These are phyloP conservation scores for Pogoniulus pusillus DNA, from an alignment of 2,797 vertebrate genomes.

Conservation along the genomic window DNA sequence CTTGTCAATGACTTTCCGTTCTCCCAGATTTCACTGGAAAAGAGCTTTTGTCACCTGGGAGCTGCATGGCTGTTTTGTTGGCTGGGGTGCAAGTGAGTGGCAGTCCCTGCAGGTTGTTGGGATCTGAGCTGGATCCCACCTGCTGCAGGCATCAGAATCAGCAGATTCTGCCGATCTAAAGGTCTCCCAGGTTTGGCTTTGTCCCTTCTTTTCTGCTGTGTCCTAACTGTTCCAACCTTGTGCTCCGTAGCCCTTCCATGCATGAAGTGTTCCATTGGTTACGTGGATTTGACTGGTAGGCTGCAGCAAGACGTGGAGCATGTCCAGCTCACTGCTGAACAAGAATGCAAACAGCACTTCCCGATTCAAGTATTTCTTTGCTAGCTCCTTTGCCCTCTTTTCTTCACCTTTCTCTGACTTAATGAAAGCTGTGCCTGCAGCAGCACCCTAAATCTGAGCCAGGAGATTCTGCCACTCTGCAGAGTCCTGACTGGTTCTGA, in stretches of 20 bases:
- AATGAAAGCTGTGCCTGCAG: neutral
- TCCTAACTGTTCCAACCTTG: neutral
- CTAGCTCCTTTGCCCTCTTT: neutral
- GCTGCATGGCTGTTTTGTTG: neutral
- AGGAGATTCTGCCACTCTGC: neutral
- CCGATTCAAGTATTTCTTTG: neutral
- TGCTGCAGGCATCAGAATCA: neutral
- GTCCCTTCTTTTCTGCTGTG: neutral
- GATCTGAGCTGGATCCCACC: neutral
- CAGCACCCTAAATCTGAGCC: neutral
- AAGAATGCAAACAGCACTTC: neutral
- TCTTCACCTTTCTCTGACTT: neutral
- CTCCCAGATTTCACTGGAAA: neutral
- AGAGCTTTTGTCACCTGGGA: neutral
- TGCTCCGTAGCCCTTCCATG: neutral
- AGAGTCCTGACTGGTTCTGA: neutral
- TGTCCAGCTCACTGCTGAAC: neutral
- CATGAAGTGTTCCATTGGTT: neutral
- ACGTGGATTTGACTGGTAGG: neutral
- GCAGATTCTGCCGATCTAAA: neutral
- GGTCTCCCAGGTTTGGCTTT: neutral
- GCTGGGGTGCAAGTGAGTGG: neutral
- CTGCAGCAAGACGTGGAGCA: neutral
- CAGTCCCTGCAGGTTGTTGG: neutral
- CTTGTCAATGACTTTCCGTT: slow-evolving; percentile 58